Base-by-base conservation (phyloP, 2,797 vertebrate genomes). In the Macropodus opercularis region DNA sequence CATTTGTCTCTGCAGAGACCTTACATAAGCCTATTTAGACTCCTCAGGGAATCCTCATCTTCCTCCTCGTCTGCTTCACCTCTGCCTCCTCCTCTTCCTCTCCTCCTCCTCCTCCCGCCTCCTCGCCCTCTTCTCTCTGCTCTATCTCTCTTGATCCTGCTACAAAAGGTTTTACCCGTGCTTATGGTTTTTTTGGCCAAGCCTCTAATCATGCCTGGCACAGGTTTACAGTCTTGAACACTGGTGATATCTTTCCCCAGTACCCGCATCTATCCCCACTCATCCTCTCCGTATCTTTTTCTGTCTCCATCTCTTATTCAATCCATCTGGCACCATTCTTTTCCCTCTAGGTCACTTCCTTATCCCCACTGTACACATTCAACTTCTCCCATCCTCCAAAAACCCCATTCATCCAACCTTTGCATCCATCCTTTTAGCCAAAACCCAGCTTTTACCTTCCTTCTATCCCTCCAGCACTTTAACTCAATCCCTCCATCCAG, bases 171-270 rank as follows among this genome's bases (percentile, higher is more conserved):
- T 81, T 84, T 80, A 79, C 69, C 23, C 57, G 41, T 52, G 80
- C 83, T 84, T 79, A 55, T 71, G 72, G 69, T 60, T 56, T 69
- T 83, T 69, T 83, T 75, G 80, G 80, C 81, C 21, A 23, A 60
- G 69, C 56, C 54, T 83, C 71, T 83, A 84, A 83, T 81, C 78
- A 80, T 38, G 60, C 75, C 65, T 89, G 87, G 87, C 83, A 80
- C 63, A 62, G 62, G 64, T 76, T 82, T 72, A 63, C 56, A 65
- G 76, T 69, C 38, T 66, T 43, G 23, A 67, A 81, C 81, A 86
- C 77, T 75, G 42, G 55, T 43, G 62, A 73, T 70, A 59, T 74
- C 49, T 62, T 31, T 78, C 49, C 77, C 31, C 27, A 29, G 47
- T 57, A 44, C 65, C 29, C 35, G 46, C 58, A 56, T 84, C 72